Percentiles rank a stretch among this genome's conserved stretches.
phyloP scores from a whole-genome alignment of 1,140 invertebrate species.

The Bilobella aurantiaca region DNA sequence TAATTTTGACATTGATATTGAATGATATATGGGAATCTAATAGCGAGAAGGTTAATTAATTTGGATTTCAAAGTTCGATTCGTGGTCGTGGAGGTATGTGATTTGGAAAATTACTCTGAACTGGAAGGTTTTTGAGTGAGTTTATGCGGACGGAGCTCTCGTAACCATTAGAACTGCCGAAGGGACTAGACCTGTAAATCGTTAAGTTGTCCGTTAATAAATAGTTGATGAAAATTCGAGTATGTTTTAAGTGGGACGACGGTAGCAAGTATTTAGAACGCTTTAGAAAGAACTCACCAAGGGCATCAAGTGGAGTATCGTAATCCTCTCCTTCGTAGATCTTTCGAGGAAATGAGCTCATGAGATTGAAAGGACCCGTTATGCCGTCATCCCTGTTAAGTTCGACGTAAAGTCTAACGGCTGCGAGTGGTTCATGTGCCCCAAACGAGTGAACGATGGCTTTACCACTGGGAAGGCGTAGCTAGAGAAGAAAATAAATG shows the following conservation, averaged over 20 bases:
- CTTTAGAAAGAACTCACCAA: conserved; percentile 54
- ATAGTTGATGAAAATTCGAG: not conserved
- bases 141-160: too few species aligned
- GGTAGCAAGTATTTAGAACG: not conserved
- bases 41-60: too few species aligned
- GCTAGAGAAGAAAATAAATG: conserved; percentile 47
- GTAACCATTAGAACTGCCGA: conserved; percentile 67
- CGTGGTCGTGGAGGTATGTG: too few species aligned
- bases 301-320: conserved; percentile 64
- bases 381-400: conserved; percentile 58
- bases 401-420: conserved; percentile 72
- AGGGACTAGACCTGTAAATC: conserved; percentile 56
- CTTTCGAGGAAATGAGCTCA: conserved; percentile 78
- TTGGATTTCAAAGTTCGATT: too few species aligned
- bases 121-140: too few species aligned
- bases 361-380: conserved; percentile 56
- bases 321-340: conserved; percentile 77
- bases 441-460: conserved; percentile 65
- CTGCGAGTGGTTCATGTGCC: conserved; percentile 75
- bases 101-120: too few species aligned
- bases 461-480: conserved; percentile 53
- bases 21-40: too few species aligned
- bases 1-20: too few species aligned
- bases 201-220: not conserved
- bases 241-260: not conserved